These are phyloP conservation scores for Reticulitermes lucifugus DNA, from an alignment of 2,888 invertebrate genomes.

Conservation along the genomic window DNA sequence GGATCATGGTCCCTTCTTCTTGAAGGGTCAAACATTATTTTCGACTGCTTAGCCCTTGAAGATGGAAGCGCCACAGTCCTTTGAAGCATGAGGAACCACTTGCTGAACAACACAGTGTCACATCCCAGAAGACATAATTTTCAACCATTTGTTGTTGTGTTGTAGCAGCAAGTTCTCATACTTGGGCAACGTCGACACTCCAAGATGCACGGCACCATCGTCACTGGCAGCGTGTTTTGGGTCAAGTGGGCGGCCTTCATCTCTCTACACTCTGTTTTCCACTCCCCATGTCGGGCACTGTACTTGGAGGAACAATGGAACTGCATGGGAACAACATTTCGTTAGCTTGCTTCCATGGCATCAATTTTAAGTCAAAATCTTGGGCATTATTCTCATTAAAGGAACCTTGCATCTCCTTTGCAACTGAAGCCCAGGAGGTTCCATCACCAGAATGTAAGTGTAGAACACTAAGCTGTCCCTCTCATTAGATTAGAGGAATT, in stretches of 20 bases:
- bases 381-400: slow-evolving; percentile 96
- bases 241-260: slow-evolving; percentile 83
- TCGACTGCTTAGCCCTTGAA: no score
- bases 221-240: slow-evolving; percentile 93
- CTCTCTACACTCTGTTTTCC: slow-evolving; percentile 79
- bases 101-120: no score
- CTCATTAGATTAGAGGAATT: background rate
- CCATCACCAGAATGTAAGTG: slow-evolving; percentile 74
- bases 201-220: slow-evolving; percentile 85
- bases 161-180: slow-evolving; percentile 14
- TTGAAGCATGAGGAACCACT: no score
- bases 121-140: no score
- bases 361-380: slow-evolving; percentile 94
- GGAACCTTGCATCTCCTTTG: slow-evolving; percentile 92
- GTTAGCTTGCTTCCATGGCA: slow-evolving; percentile 96
- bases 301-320: slow-evolving; percentile 90
- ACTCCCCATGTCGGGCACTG: slow-evolving; percentile 78
- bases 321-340: slow-evolving; percentile 86
- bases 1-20: no score
- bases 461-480: background rate
- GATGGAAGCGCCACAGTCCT: no score
- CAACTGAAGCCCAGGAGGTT: slow-evolving; percentile 92
- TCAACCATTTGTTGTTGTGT: background rate
- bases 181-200: slow-evolving; percentile 58
- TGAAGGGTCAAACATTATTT: no score